A percentile compares a stretch with the other conserved stretches of the same genome.
These are phyloP conservation scores for Tonatia bakeri DNA, from an alignment of 2,113 vertebrate genomes.

Conservation along the genomic window DNA sequence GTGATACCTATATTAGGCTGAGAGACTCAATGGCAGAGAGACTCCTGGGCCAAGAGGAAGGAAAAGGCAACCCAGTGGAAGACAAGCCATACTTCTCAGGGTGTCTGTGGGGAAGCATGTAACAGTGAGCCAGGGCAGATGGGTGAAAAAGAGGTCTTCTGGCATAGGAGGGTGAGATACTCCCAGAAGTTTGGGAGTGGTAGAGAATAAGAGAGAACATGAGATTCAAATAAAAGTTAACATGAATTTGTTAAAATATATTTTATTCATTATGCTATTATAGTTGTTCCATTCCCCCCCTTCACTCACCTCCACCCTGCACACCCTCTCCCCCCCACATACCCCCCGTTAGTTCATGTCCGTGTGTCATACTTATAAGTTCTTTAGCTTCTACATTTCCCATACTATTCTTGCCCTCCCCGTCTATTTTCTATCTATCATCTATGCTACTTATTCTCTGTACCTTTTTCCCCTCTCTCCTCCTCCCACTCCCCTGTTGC, in stretches of 20 bases:
- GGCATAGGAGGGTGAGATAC: background rate
- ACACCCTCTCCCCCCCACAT: too few relatives aligned
- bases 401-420: too few relatives aligned
- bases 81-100: background rate
- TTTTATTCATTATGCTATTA: too few relatives aligned
- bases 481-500: too few relatives aligned
- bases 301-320: too few relatives aligned
- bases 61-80: background rate
- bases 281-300: too few relatives aligned
- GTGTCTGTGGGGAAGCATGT: background rate
- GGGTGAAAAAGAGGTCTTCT: background rate
- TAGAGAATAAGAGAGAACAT: background rate
- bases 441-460: too few relatives aligned
- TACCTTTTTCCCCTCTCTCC: too few relatives aligned
- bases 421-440: too few relatives aligned
- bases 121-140: background rate
- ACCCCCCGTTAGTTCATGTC: too few relatives aligned
- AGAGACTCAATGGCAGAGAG: constrained; percentile 2
- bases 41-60: background rate
- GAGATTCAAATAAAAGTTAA: background rate
- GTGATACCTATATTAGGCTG: background rate
- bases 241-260: background rate
- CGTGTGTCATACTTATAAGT: too few relatives aligned
- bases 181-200: background rate
- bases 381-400: too few relatives aligned